These are phyloP conservation scores for Syngnathus scovelli DNA, from an alignment of 2,113 vertebrate species.

Conservation along the genomic window DNA sequence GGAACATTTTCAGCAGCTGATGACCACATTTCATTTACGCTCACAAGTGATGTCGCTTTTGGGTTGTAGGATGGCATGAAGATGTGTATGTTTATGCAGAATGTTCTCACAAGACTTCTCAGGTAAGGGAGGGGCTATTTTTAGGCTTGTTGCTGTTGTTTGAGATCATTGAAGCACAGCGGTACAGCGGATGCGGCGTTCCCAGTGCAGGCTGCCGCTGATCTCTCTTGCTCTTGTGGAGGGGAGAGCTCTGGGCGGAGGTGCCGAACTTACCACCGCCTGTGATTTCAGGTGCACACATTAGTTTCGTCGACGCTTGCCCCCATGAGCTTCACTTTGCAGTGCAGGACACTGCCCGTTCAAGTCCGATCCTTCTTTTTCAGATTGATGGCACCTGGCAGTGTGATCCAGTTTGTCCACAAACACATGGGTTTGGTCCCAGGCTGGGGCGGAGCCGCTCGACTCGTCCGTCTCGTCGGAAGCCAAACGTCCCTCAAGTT, in stretches of 20 bases:
- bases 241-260: constrained; percentile 87
- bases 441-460: constrained; percentile 85
- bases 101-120: constrained; percentile 83
- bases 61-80: constrained; percentile 81
- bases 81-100: constrained; percentile 98
- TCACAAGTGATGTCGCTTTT: constrained; percentile 11
- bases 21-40: too few relatives aligned
- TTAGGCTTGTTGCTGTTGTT: neutral
- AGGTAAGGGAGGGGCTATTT: constrained; percentile 69
- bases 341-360: neutral
- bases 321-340: too few relatives aligned
- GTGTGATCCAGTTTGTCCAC: constrained; percentile 90
- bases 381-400: constrained; percentile 84
- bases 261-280: constrained; percentile 86
- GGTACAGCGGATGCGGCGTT: constrained; percentile 4
- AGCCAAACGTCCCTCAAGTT: constrained; percentile 76
- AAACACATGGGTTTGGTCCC: constrained; percentile 93
- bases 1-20: neutral
- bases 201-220: constrained; percentile 80
- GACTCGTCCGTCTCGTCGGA: constrained; percentile 79
- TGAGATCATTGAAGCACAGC: neutral
- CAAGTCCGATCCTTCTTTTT: constrained; percentile 8
- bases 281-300: constrained; percentile 90
- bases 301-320: too few relatives aligned
- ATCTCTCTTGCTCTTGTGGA: constrained; percentile 89